These are phyloP conservation scores for Emmelina monodactyla DNA, from an alignment of 2,888 invertebrate species.

Conservation along the genomic window DNA sequence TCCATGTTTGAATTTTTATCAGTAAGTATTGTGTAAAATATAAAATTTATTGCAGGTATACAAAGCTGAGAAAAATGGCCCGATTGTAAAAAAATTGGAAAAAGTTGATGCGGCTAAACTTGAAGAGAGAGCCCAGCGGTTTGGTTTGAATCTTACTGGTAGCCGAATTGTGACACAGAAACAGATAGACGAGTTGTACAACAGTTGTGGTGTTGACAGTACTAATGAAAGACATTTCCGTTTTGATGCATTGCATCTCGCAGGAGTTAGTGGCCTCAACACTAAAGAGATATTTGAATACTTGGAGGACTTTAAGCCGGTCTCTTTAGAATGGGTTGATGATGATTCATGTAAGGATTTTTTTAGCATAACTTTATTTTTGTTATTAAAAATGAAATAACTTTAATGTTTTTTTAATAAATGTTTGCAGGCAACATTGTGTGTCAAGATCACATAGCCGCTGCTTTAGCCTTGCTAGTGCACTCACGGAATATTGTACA, in stretches of 20 bases:
- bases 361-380: too few species aligned
- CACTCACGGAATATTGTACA: constrained; percentile 60
- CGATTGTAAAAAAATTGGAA: constrained; percentile 37
- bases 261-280: constrained; percentile 77
- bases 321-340: constrained; percentile 82
- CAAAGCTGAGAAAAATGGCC: constrained; percentile 38
- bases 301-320: constrained; percentile 78
- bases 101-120: constrained; percentile 49
- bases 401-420: too few species aligned
- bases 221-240: constrained; percentile 70
- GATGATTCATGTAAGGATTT: constrained; percentile 74
- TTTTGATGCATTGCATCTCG: constrained; percentile 77
- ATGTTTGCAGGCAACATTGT: constrained; percentile 72
- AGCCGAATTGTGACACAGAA: constrained; percentile 46
- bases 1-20: too few species aligned
- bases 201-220: constrained; percentile 50
- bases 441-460: constrained; percentile 68
- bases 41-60: constrained; percentile 33
- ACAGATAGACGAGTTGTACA: constrained; percentile 55
- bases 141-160: constrained; percentile 51
- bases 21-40: too few species aligned
- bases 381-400: too few species aligned
- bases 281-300: constrained; percentile 82
- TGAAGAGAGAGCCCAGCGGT: constrained; percentile 51
- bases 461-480: constrained; percentile 66